Evolutionary conservation across 2,888 invertebrate species (phyloP).

Genomic region (Elegia similella): DNA sequence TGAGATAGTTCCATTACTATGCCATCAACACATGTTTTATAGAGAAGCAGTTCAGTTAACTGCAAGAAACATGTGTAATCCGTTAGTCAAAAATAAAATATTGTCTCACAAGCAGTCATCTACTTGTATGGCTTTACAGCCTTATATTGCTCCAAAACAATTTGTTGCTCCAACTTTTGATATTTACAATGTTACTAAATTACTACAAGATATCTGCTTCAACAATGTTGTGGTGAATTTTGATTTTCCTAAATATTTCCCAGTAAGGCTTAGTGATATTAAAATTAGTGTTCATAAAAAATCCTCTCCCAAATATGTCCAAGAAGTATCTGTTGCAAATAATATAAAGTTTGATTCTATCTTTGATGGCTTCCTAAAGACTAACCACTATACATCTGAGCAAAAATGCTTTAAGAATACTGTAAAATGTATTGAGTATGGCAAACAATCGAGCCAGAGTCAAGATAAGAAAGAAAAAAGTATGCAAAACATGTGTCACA

Average conservation of each 20-base stretch:
- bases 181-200: constrained; percentile 3
- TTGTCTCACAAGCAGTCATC: constrained; percentile 9
- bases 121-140: constrained; percentile 35
- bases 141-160: constrained; percentile 29
- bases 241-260: constrained; percentile 10
- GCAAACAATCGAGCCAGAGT: neutral
- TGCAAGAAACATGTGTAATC: neutral
- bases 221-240: constrained; percentile 5
- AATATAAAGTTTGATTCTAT: constrained; percentile 20
- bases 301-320: neutral
- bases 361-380: constrained; percentile 9
- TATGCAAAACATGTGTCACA: neutral
- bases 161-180: constrained; percentile 18
- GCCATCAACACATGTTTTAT: neutral
- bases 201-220: neutral
- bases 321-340: constrained; percentile 6
- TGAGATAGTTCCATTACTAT: neutral
- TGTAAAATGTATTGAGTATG: neutral
- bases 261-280: neutral
- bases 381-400: neutral
- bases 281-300: neutral
- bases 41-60: neutral
- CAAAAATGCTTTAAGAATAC: neutral
- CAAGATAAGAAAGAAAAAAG: constrained; percentile 6
- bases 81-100: neutral